Conservation (phyloP, 2,113 vertebrate genomes). For the Hippocampus comes region DNA sequence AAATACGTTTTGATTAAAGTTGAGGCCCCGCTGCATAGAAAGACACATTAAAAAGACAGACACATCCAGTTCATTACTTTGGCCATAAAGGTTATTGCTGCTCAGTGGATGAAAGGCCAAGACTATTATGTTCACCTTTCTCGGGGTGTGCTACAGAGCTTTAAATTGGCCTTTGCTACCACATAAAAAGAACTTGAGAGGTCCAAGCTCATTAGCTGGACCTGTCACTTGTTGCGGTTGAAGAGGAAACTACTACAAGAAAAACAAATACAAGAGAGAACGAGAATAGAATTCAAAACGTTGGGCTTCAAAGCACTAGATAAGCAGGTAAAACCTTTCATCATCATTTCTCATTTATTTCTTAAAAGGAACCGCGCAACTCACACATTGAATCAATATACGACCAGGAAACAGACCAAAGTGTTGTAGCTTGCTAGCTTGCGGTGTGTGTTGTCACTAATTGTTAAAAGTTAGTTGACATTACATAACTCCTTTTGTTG, state of each 20-base stretch:
- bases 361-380: not conserved
- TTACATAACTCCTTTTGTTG: not conserved
- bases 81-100: conserved; percentile 70
- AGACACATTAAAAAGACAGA: conserved; percentile 68
- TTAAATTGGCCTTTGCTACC: conserved; percentile 65
- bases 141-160: conserved; percentile 52
- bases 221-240: conserved; percentile 48
- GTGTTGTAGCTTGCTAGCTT: not conserved
- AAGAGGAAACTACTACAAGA: conserved; percentile 16
- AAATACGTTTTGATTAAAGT: conserved; percentile 69
- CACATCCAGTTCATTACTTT: conserved; percentile 67
- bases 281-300: not conserved
- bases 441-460: not conserved
- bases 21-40: conserved; percentile 56
- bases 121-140: conserved; percentile 67
- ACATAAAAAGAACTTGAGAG: conserved; percentile 51
- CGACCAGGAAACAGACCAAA: not conserved
- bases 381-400: not conserved
- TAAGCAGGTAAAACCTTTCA: not conserved
- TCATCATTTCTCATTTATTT: not conserved
- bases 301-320: not conserved
- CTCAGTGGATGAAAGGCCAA: conserved; percentile 68
- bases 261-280: conserved; percentile 17
- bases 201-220: conserved; percentile 61
- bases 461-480: not conserved